Conservation (phyloP, 2,113 vertebrate genomes). For the Laticauda colubrina region DNA sequence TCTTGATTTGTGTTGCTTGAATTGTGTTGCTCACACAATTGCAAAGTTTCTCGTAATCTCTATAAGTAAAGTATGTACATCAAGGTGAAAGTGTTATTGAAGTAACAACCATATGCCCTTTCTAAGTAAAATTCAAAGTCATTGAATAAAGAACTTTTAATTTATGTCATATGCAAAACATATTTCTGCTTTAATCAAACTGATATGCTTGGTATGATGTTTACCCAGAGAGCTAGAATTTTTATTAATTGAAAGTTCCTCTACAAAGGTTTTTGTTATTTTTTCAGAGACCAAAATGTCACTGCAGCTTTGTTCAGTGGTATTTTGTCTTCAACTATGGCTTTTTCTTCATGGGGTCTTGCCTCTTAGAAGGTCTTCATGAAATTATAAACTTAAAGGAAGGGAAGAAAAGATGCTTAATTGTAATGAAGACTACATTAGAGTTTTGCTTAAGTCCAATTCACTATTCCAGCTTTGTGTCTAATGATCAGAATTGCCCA, state of each 20-base stretch:
- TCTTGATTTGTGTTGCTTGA: slow-evolving; percentile 26
- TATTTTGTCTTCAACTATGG: background rate
- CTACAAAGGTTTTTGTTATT: background rate
- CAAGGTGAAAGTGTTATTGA: slow-evolving; percentile 44
- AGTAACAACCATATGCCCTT: slow-evolving; percentile 44
- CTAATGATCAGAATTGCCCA: background rate
- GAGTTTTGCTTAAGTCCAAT: background rate
- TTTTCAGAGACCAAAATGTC: slow-evolving; percentile 2
- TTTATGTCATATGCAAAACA: slow-evolving; percentile 35
- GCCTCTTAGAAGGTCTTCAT: background rate
- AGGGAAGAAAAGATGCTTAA: background rate
- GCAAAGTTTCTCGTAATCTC: slow-evolving; percentile 51
- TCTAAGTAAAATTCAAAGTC: slow-evolving; percentile 31
- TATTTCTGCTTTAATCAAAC: slow-evolving; percentile 31
- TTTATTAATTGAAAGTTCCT: slow-evolving; percentile 32
- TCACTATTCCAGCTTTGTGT: background rate
- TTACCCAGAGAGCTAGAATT: slow-evolving; percentile 27
- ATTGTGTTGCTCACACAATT: slow-evolving; percentile 39
- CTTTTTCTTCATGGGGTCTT: background rate
- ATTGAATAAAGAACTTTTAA: slow-evolving; percentile 43
- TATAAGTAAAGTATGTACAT: slow-evolving; percentile 36
- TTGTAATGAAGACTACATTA: background rate
- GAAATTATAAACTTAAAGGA: background rate
- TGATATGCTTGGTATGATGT: background rate
- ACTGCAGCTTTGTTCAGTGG: background rate